Evolutionary conservation across 2,113 vertebrate species (phyloP).

Genomic region (Ursus arctos): DNA sequence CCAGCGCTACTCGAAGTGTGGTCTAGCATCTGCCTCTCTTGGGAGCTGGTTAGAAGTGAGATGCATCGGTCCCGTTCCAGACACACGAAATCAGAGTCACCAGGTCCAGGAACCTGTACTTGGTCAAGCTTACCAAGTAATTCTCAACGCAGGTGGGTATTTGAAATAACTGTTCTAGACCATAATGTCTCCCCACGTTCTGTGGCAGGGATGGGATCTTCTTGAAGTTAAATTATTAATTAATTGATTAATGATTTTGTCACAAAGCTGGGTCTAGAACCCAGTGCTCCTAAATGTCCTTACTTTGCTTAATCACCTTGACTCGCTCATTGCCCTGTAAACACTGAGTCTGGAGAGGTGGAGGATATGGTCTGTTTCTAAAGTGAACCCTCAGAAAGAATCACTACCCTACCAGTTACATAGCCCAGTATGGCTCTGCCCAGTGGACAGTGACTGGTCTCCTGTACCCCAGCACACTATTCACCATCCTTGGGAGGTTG

Average conservation of each 20-base stretch:
- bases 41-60: background rate
- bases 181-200: background rate
- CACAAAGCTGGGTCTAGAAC: background rate
- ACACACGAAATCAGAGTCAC: background rate
- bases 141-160: background rate
- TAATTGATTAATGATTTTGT: background rate
- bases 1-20: background rate
- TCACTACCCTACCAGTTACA: background rate
- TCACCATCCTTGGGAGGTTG: background rate
- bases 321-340: background rate
- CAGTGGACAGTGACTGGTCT: accelerated
- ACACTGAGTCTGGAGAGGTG: background rate
- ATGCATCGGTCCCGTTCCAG: background rate
- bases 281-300: background rate
- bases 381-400: background rate
- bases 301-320: background rate
- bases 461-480: accelerated
- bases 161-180: background rate
- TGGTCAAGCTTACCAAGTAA: background rate
- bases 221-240: background rate
- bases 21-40: background rate
- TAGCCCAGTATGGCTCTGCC: background rate
- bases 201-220: background rate
- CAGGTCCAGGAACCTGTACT: too few relatives aligned
- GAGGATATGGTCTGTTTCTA: background rate